A percentile compares a stretch with the other conserved stretches of the same genome.
Evolutionary conservation across 2,888 invertebrate genomes (phyloP).

Genomic region (Acanthopleura granulata): DNA sequence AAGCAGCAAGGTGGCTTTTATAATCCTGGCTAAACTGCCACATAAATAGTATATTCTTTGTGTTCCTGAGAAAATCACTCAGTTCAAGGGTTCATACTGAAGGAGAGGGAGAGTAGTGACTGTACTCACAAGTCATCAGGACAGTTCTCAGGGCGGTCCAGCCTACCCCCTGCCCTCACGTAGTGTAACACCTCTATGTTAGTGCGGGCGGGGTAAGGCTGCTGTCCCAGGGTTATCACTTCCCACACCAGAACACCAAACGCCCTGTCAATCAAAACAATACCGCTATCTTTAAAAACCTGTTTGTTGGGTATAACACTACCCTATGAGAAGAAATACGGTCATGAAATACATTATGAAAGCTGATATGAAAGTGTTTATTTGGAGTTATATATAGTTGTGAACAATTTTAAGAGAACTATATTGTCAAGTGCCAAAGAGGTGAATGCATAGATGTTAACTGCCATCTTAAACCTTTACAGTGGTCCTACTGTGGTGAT

Average conservation of each 20-base stretch:
- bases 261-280: constrained; percentile 63
- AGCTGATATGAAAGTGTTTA: no score
- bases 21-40: background rate
- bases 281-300: no score
- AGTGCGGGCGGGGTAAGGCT: constrained; percentile 94
- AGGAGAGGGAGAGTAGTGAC: background rate
- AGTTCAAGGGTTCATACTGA: background rate
- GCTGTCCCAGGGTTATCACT: constrained; percentile 94
- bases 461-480: no score
- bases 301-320: no score
- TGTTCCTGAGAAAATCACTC: background rate
- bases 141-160: constrained; percentile 81
- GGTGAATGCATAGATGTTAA: no score
- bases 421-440: no score
- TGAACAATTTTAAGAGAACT: no score
- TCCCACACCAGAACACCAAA: constrained; percentile 90
- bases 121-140: constrained; percentile 76
- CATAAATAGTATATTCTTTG: background rate
- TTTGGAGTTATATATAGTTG: no score
- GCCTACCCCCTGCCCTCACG: constrained; percentile 87
- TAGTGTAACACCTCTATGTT: constrained; percentile 93
- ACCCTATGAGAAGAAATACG: no score
- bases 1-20: no score
- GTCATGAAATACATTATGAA: no score
- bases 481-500: no score